These are phyloP conservation scores for Procambarus clarkii DNA, from an alignment of 1,140 invertebrate species.

Conservation along the genomic window DNA sequence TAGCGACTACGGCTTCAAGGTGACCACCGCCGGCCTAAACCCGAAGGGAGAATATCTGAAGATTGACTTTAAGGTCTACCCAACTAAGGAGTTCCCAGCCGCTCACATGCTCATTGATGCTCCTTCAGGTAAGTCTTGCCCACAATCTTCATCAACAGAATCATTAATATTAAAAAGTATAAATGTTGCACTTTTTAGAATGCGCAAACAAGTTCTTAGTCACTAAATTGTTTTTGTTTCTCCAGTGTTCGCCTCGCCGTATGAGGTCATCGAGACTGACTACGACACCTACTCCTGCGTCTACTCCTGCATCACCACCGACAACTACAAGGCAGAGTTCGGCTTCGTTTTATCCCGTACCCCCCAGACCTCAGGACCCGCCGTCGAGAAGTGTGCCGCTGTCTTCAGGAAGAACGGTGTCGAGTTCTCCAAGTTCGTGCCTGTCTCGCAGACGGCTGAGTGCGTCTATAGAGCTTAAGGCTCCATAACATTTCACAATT, in stretches of 20 bases:
- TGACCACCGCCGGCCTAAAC: background rate
- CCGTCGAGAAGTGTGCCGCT: background rate
- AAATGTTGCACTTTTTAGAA: too few relatives aligned
- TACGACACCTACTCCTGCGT: conserved; percentile 36
- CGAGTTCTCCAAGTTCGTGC: conserved; percentile 16
- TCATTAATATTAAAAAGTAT: too few relatives aligned
- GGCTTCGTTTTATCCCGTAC: conserved; percentile 28
- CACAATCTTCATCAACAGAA: too few relatives aligned
- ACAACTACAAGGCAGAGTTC: conserved; percentile 26
- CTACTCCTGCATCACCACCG: conserved; percentile 14
- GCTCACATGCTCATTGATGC: conserved; percentile 3
- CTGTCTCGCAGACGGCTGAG: background rate
- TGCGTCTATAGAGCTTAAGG: conserved; percentile 26
- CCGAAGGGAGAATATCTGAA: background rate
- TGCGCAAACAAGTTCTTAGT: too few relatives aligned
- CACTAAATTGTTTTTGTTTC: too few relatives aligned
- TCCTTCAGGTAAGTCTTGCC: background rate
- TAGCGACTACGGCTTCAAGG: background rate
- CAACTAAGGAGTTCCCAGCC: background rate
- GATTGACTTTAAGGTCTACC: background rate
- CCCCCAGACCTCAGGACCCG: background rate
- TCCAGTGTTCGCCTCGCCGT: conserved; percentile 1
- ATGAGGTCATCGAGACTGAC: conserved; percentile 30
- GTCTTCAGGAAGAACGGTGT: conserved; percentile 30
- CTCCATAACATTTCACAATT: too few relatives aligned